Base-by-base conservation (phyloP, 2,113 vertebrate species). In the Gasterosteus nipponicus region DNA sequence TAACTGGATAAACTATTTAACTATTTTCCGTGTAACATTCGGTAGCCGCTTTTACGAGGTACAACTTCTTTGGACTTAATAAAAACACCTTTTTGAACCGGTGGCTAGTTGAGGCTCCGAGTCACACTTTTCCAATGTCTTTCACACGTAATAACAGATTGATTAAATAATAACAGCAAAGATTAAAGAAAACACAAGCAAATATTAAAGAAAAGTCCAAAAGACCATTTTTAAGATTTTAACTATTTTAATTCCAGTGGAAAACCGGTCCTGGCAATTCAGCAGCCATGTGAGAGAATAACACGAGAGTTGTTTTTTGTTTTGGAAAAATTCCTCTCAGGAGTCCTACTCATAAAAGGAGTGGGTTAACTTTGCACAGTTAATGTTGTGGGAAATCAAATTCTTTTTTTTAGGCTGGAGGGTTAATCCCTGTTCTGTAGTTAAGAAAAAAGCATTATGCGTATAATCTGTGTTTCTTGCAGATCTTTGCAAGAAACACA, bases 401-500 rank as follows among this genome's bases (percentile, higher is more conserved):
- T 26, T 6, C 35, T 31, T 58, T 11, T 22, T 51, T 38, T 38
- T 33, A 51, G 10, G 3, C 19, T 59, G 39, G 10, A 59, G 22
- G 29, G 15, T n/a, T 5, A 38, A 38, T 26, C 35, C n/a, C 26
- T 62, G 35, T 14, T 61, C 38, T 69, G 49, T 16, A 39, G 39
- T 56, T 70, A 47, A 60, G 47, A 60, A 75, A 10, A 14, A 79
- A 54, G 69, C 53, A 51, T 57, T 26, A n/a, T 31, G 47, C 54
- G 61, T 60, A 29, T 54, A 54, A 57, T 73, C 69, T 79, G 76
- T 83, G 53, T 77, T n/a, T 47, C 7, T 59, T 3, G 47, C 41
- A 58, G 19, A 70, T 56, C 47, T 33, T 58, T 58, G 81, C 69
- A 81, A 71, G 81, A 68, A 75, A 26, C 79, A 35, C 80, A 79